A percentile compares a stretch with the other conserved stretches of the same genome.
Evolutionary conservation across 35 echinoderm and acorn worm genomes (phyloP).

Genomic region (Apostichopus californicus): DNA sequence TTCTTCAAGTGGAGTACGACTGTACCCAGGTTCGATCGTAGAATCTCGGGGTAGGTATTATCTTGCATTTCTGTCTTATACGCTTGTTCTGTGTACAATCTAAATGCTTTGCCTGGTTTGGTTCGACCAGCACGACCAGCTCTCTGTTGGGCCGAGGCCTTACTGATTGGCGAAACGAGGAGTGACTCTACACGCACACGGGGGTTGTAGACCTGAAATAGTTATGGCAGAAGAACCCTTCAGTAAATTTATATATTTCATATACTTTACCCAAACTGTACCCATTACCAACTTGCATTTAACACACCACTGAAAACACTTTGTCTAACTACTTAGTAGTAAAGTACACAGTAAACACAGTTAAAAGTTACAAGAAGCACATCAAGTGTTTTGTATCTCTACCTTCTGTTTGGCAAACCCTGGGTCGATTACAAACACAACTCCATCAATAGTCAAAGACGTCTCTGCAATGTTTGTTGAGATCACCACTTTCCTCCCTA

Average conservation of each 20-base stretch:
- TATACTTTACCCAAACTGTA: no score
- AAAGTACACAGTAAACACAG: no score
- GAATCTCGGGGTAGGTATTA: conserved; percentile 98
- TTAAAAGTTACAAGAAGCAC: no score
- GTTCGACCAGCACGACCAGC: conserved; percentile 98
- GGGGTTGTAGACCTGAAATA: conserved; percentile 93
- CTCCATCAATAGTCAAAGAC: conserved; percentile 95
- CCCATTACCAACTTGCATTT: no score
- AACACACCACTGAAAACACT: no score
- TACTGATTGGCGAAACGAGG: conserved; percentile 94
- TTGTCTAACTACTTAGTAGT: no score
- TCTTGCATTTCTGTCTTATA: conserved; percentile 92
- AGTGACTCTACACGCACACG: conserved; percentile 96
- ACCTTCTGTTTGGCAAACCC: conserved; percentile 99
- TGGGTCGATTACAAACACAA: conserved; percentile 98
- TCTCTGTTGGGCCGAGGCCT: conserved; percentile 93
- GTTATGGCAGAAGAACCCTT: no score
- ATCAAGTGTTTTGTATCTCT: neutral
- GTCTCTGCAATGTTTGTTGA: conserved; percentile 98
- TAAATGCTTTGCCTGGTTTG: conserved; percentile 90
- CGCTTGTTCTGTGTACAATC: conserved; percentile 96
- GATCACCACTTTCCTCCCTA: conserved; percentile 92
- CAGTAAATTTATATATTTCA: no score
- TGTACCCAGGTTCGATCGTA: conserved; percentile 92
- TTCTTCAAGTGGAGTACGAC: conserved; percentile 97